Conservation (phyloP, 1,140 invertebrate genomes). For the Subanguina moxae region DNA sequence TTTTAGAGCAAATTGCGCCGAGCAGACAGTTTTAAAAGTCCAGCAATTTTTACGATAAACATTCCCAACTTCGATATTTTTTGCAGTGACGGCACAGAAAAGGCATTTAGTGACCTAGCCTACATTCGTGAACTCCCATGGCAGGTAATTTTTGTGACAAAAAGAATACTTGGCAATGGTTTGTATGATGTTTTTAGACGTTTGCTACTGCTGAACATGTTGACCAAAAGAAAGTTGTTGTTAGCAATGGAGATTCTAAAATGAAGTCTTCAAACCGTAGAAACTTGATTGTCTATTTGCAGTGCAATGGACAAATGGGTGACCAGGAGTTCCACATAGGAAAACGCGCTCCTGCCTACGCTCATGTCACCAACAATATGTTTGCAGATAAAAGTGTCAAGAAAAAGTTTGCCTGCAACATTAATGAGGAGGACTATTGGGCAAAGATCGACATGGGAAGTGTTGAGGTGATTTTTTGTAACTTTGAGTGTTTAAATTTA, state of each 20-base stretch:
- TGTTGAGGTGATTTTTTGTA: neutral
- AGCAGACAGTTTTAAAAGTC: no score
- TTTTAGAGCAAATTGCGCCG: no score
- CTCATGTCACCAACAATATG: neutral
- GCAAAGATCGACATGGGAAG: neutral
- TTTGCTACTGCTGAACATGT: neutral
- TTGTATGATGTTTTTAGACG: neutral
- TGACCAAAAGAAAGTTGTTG: neutral
- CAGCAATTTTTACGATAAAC: neutral
- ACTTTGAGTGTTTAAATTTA: no score
- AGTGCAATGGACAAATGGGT: neutral
- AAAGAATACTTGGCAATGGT: neutral
- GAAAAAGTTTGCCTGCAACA: neutral
- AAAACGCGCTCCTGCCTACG: neutral
- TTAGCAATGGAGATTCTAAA: neutral
- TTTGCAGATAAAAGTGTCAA: neutral
- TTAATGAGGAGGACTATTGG: neutral
- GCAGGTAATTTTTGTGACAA: neutral
- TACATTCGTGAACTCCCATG: neutral
- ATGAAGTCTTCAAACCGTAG: neutral
- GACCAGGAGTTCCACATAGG: neutral
- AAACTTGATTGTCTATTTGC: neutral
- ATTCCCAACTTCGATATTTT: neutral
- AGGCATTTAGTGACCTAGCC: constrained; percentile 1
- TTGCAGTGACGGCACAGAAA: neutral